Percentiles rank a stretch among this genome's conserved stretches.
phyloP scores from a whole-genome alignment of 1,140 invertebrate species.

The Neodiprion fabricii region DNA sequence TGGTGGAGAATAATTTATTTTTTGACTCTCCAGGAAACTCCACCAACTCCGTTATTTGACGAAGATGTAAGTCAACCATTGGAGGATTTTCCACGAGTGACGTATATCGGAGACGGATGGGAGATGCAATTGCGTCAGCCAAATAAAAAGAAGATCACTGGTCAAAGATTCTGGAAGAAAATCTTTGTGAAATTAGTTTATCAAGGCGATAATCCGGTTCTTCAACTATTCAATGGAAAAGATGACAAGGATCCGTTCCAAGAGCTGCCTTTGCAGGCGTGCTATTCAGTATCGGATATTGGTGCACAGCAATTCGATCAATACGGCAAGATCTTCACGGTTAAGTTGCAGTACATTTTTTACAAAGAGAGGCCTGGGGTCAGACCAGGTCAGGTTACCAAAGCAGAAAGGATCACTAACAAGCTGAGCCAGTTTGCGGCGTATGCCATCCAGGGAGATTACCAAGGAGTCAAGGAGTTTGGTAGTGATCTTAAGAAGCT shows the following conservation, averaged over 20 bases:
- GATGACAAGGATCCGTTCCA: constrained; percentile 92
- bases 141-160: constrained; percentile 98
- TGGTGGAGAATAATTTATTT: constrained; percentile 15
- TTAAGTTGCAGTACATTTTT: constrained; percentile 98
- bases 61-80: constrained; percentile 93
- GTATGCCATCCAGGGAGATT: constrained; percentile 92
- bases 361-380: constrained; percentile 98
- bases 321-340: constrained; percentile 98
- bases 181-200: constrained; percentile 84
- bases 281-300: constrained; percentile 91
- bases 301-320: constrained; percentile 98
- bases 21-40: constrained; percentile 70
- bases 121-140: constrained; percentile 96
- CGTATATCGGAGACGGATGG: constrained; percentile 88
- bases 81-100: constrained; percentile 87
- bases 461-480: constrained; percentile 91
- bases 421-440: constrained; percentile 93
- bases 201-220: constrained; percentile 82
- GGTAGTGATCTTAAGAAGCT: constrained; percentile 91
- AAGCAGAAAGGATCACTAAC: constrained; percentile 88
- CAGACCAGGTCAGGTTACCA: constrained; percentile 93
- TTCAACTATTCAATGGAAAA: constrained; percentile 85
- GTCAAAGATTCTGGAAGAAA: constrained; percentile 98
- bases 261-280: constrained; percentile 90
- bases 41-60: constrained; percentile 91